Evolutionary conservation across 2,888 invertebrate genomes (phyloP), one percentile per base, ranked within the genome.

Genomic region (Pristionchus entomophagus): DNA sequence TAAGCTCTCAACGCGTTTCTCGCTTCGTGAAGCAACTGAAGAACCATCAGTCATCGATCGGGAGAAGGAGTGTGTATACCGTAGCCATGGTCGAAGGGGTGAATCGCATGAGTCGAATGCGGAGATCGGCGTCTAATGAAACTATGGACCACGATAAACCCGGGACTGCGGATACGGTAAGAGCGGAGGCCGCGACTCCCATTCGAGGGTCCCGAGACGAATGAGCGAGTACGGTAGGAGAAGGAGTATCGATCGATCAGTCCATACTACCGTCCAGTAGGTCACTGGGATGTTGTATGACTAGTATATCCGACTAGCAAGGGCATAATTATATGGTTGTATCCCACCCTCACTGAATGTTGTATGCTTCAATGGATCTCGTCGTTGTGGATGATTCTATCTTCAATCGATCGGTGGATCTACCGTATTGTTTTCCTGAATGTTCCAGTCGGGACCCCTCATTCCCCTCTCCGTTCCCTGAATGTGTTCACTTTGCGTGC

Each of bases 161-260:
- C 26, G 78, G 78, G 49, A 78, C 78, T 35, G 78, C 78, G 26
- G 45, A 49, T 78, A 78, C 49, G 14, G 78, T 78, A 78, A 78
- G 45, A 22, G 78, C 78, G 12, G 78, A 78, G 14, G 78, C 78
- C 29, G 78, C n/a, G 0, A 49, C 78, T 12, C 78, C 78, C 78
- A 78, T 78, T 78, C 29, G 29, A 4, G 4, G 77, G 78, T 45
- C 38, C 22, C 78, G 29, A n/a, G n/a, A 41, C 38, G 69, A 69
- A 5, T 3, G 69, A 19, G 5, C 2, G 35, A 69, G 22, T 69
- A 38, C 69, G 41, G 69, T 41, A 69, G 69, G n/a, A n/a, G 14
- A n/a, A 41, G 69, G 69, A 38, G 41, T 69, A 62, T 62, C 19
- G 62, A 62, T 62, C 29, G 62, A 62, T 62, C 62, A 62, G 62